These are phyloP conservation scores for Larimichthys polyactis DNA, from an alignment of 2,113 vertebrate species.

Conservation along the genomic window DNA sequence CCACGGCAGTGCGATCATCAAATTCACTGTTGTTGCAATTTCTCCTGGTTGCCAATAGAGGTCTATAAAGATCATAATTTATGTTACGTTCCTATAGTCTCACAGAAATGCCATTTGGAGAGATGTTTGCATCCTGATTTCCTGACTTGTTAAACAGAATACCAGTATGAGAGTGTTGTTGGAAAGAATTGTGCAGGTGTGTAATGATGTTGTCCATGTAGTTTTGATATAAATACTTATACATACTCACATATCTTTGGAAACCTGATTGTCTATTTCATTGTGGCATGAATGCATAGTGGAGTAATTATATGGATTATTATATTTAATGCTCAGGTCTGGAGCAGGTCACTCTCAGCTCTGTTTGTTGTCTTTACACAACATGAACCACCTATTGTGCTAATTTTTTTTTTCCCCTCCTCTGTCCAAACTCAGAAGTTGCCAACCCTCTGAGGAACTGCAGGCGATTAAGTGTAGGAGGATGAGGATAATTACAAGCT, in stretches of 20 bases:
- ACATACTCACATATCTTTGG: no score
- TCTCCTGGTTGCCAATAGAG: slow-evolving; percentile 42
- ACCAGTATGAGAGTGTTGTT: neutral
- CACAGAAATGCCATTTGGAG: slow-evolving; percentile 1
- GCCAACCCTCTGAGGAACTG: slow-evolving; percentile 42
- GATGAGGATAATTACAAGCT: slow-evolving; percentile 68
- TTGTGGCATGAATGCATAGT: neutral
- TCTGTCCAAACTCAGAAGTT: slow-evolving; percentile 51
- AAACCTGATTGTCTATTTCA: neutral
- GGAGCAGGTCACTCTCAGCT: slow-evolving; percentile 10
- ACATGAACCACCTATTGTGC: slow-evolving; percentile 7
- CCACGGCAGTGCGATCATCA: no score
- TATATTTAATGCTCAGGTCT: neutral
- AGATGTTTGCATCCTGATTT: neutral
- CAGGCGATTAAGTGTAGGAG: slow-evolving; percentile 53
- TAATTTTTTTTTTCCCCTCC: neutral
- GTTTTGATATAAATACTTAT: neutral
- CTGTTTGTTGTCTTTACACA: slow-evolving; percentile 24
- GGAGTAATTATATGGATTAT: neutral
- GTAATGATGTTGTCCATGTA: neutral
- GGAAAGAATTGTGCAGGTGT: neutral
- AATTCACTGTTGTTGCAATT: slow-evolving; percentile 23
- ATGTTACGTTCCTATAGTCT: neutral
- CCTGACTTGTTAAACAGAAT: neutral
- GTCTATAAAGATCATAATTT: slow-evolving; percentile 24